Evolutionary conservation across 2,797 vertebrate genomes (phyloP), one percentile per base, ranked within the genome.

Genomic region (Hippoglossus hippoglossus): DNA sequence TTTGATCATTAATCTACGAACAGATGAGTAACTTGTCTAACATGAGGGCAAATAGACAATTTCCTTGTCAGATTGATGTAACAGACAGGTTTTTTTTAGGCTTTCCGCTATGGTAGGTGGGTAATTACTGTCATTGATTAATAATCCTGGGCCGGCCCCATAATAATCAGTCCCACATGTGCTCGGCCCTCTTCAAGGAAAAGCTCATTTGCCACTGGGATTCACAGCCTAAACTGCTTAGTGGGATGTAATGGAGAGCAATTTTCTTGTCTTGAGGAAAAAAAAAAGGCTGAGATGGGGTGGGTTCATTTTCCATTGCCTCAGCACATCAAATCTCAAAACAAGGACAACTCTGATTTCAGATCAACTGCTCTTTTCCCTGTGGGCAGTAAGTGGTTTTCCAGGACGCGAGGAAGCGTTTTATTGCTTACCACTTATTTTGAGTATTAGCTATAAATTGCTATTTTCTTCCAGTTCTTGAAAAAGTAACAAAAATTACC

Each of bases 91-190:
- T 84, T 79, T 77, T 77, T 81, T 88, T 70, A 82, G 84, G 81
- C 85, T 88, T 92, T 91, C 88, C 75, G 75, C 87, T 84, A 77
- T 76, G 81, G 84, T 89, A 91, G 90, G 87, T 87, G 88, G 86
- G 87, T 94, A 94, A 95, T 94, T 92, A 94, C 90, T 89, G 87
- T 93, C 92, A 93, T 93, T 95, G 92, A 92, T 94, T 93, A 94
- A 95, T 94, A 93, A 94, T 92, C 90, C 74, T 72, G 66, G 85
- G 77, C 84, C 73, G 70, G 75, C 77, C 81, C 76, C 79, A 78
- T 84, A 92, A 91, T 94, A 94, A 94, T 94, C 89, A 89, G 92
- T 92, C 80, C 93, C 93, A 95, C 90, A 94, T 95, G 94, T 94
- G 92, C 83, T 73, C 57, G 60, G 85, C 76, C 85, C 79, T 88